Base-by-base conservation (phyloP, 2,797 vertebrate species). In the Poeciliopsis paucimaculata region DNA sequence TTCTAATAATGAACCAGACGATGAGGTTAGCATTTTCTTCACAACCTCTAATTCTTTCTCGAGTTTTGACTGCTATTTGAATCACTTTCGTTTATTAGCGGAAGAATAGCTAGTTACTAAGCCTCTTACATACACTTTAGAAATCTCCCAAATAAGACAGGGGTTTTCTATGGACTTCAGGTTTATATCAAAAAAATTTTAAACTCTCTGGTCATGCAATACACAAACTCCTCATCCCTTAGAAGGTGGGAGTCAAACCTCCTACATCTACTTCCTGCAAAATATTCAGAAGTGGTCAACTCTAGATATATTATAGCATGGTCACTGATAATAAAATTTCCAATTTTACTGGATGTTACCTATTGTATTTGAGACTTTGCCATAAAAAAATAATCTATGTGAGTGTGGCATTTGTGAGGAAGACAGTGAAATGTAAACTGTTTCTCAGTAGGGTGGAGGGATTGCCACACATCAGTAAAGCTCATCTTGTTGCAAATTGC, bases 21-120 rank as follows among this genome's bases (percentile, higher is more conserved):
- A 53, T 9, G 51, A 53, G 10, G 51, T 53, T 53, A 53, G 16
- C 20, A 53, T 53, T 53, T 28, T 41, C 10, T 78, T 82, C 41
- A 75, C 64, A 23, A 71, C 62, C 5, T 5, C 13, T 7, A 57
- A 6, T n/a, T 78, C 34, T 51, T 49, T 77, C 45, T 77, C 77
- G 34, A 78, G 72, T 78, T 78, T 62, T 75, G n/a, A 41, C n/a
- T 78, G 39, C 3, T 82, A 75, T 15, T 74, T 71, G 6, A 43
- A 1, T 49, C 16, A 41, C 12, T 60, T 57, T 31, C 1, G 0
- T 12, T 53, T 75, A 45, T 45, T 82, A 11, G 28, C 36, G 2
- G 60, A 39, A 16, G 49, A 55, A 18, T 47, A 77, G 9, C 3
- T 46, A 5, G 75, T 77, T 7, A 77, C 34, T 74, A 71, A 46